These are phyloP conservation scores for Porphyrio hochstetteri DNA, from an alignment of 2,113 vertebrate genomes.

Conservation along the genomic window DNA sequence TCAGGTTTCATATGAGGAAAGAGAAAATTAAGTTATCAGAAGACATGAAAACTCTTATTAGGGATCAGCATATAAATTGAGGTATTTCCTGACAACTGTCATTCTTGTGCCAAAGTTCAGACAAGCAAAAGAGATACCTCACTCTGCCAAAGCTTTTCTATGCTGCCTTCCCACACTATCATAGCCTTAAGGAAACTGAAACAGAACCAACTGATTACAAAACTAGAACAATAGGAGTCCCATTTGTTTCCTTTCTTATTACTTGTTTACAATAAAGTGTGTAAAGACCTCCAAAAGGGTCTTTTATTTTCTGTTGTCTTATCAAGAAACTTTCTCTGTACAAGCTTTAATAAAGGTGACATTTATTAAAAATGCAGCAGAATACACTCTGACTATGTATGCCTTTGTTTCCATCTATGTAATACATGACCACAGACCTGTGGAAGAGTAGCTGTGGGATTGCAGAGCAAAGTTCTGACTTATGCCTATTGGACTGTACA, in stretches of 20 bases:
- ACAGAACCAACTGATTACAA: not conserved
- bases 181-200: not conserved
- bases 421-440: not conserved
- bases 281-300: not conserved
- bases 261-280: not conserved
- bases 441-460: not conserved
- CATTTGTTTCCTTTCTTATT: not conserved
- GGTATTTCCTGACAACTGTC: not conserved
- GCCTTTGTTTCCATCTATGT: fast-evolving
- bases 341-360: not conserved
- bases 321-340: not conserved
- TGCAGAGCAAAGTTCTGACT: not conserved
- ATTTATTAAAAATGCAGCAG: not conserved
- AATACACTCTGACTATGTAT: not conserved
- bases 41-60: not conserved
- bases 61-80: not conserved
- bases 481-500: not conserved
- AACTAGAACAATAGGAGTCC: not conserved
- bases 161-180: not conserved
- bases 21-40: not conserved
- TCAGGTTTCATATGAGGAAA: not conserved
- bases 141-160: not conserved
- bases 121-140: not conserved
- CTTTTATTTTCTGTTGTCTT: not conserved
- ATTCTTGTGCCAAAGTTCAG: constrained; percentile 15